These are phyloP conservation scores for Theristus sp. DNA, from an alignment of 2,888 invertebrate species.

Conservation along the genomic window DNA sequence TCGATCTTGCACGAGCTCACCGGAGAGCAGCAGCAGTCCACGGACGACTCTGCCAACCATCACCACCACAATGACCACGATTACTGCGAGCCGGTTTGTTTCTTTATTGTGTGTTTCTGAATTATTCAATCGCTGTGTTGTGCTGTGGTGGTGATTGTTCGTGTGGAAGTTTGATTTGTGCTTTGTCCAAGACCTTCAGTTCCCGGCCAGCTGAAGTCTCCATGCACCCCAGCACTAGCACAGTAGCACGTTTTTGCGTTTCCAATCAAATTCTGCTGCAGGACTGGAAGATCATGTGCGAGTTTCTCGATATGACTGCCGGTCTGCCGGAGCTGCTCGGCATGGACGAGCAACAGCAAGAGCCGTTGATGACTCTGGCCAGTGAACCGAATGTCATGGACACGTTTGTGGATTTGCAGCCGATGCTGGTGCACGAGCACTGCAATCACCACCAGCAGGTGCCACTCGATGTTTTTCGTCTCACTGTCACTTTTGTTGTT, in stretches of 20 bases:
- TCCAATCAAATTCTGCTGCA: background rate
- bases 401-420: background rate
- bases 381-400: background rate
- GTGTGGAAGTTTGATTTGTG: background rate
- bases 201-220: too few species aligned
- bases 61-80: background rate
- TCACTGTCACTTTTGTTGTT: too few species aligned
- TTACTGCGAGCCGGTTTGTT: background rate
- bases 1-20: too few species aligned
- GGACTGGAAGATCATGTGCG: background rate
- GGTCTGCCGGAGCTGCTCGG: background rate
- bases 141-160: too few species aligned
- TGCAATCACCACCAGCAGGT: background rate
- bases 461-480: too few species aligned
- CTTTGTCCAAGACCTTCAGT: background rate
- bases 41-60: too few species aligned
- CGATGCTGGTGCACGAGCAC: background rate
- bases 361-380: background rate
- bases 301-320: background rate
- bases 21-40: too few species aligned
- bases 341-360: background rate
- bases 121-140: too few species aligned
- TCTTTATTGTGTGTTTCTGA: background rate
- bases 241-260: background rate
- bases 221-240: too few species aligned